Percentiles rank a stretch among this genome's conserved stretches.
Evolutionary conservation across 2,797 vertebrate species (phyloP).

Genomic region (Delichon dasypus): DNA sequence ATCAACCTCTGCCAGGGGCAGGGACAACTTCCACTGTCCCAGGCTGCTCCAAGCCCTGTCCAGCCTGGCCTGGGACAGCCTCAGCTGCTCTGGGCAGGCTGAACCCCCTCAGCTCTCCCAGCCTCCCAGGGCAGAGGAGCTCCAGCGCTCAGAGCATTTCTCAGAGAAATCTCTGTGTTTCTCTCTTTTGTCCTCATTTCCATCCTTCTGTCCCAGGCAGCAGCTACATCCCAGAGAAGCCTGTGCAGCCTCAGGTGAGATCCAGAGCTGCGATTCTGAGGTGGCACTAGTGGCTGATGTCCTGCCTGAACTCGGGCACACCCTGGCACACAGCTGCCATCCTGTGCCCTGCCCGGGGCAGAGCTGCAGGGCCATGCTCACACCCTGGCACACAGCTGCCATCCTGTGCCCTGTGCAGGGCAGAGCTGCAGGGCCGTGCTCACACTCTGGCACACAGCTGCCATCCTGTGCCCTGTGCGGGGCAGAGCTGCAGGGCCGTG

Average conservation of each 20-base stretch:
- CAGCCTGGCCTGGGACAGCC: neutral
- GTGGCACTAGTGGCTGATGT: neutral
- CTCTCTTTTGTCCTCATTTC: neutral
- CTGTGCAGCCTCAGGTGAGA: accelerated
- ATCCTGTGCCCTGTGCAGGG: too few species aligned
- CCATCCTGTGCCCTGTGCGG: accelerated
- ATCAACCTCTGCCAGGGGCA: neutral
- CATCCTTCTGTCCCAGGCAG: neutral
- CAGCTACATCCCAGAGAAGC: neutral
- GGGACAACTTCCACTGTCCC: neutral
- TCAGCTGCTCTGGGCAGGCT: neutral
- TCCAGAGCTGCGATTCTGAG: neutral
- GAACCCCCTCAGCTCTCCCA: neutral
- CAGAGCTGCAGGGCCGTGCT: too few species aligned
- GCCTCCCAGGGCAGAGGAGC: neutral
- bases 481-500: neutral
- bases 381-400: too few species aligned
- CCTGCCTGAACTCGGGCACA: neutral
- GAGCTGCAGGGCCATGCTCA: too few species aligned
- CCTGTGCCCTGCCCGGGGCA: too few species aligned
- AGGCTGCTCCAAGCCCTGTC: neutral
- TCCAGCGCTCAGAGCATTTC: neutral
- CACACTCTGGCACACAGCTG: neutral
- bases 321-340: neutral
- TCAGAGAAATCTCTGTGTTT: neutral